Evolutionary conservation across 2,888 invertebrate species (phyloP).

Genomic region (Acanthococcus lagerstroemiae): DNA sequence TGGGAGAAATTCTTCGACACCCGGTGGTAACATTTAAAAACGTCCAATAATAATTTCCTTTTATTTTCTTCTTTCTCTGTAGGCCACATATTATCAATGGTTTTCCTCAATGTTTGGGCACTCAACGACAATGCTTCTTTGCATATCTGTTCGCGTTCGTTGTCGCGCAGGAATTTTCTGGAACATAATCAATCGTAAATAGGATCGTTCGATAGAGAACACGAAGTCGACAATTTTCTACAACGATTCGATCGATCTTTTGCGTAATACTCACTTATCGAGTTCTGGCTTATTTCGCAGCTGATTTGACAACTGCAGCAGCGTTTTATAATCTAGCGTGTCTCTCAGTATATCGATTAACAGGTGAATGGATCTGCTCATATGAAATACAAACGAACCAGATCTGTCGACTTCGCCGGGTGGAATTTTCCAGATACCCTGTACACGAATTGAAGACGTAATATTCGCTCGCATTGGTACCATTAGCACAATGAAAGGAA

Average conservation of each 20-base stretch:
- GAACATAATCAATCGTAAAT: conserved; percentile 34
- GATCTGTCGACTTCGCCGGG: conserved; percentile 81
- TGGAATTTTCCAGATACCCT: conserved; percentile 88
- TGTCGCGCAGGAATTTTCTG: conserved; percentile 72
- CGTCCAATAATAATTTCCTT: conserved; percentile 32
- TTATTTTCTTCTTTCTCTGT: conserved; percentile 20
- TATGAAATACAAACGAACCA: conserved; percentile 83
- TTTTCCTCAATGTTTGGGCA: conserved; percentile 53
- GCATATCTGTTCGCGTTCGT: conserved; percentile 69
- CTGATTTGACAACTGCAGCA: conserved; percentile 69
- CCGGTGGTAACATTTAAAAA: conserved; percentile 30
- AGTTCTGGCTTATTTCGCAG: conserved; percentile 70
- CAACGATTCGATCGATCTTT: no score
- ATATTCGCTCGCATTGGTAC: background rate
- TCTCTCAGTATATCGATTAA: conserved; percentile 70
- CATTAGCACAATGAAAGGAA: no score
- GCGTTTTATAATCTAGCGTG: conserved; percentile 65
- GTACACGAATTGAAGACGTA: conserved; percentile 9
- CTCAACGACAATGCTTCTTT: conserved; percentile 67
- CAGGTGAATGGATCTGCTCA: conserved; percentile 72
- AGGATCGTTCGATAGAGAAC: background rate
- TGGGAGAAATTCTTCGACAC: conserved; percentile 26
- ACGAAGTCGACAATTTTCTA: background rate
- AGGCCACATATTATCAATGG: conserved; percentile 12
- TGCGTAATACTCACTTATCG: conserved; percentile 65